Percentiles rank a stretch among this genome's conserved stretches.
These are phyloP conservation scores for Ichneumon xanthorius DNA, from an alignment of 2,888 invertebrate genomes.

Conservation along the genomic window DNA sequence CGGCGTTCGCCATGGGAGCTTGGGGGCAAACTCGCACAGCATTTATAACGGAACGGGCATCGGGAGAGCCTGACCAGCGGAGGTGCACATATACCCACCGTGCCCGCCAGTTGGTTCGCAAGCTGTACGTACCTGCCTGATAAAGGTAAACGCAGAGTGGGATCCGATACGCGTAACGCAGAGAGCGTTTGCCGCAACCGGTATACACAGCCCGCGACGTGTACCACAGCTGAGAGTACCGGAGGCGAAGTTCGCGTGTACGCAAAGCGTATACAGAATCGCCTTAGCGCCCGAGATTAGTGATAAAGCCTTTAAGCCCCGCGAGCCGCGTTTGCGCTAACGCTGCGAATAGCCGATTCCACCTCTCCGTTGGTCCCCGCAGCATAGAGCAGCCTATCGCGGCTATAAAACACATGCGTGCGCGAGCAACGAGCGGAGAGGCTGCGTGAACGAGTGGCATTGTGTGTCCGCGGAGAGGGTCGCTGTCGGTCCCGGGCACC, in stretches of 20 bases:
- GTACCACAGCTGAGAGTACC: constrained; percentile 29
- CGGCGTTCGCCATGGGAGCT: constrained; percentile 40
- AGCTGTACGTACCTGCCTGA: constrained; percentile 68
- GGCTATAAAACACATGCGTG: constrained; percentile 24
- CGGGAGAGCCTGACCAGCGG: constrained; percentile 40
- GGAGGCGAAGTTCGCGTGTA: constrained; percentile 46
- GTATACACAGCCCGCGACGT: background rate
- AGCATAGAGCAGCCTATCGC: constrained; percentile 34
- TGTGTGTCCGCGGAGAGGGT: constrained; percentile 70
- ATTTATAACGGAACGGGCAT: constrained; percentile 66
- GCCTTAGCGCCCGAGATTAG: constrained; percentile 72
- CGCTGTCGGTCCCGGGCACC: constrained; percentile 36
- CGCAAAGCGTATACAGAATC: constrained; percentile 44
- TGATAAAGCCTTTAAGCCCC: constrained; percentile 76
- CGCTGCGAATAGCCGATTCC: constrained; percentile 14
- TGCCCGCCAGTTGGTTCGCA: constrained; percentile 2
- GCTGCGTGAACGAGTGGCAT: constrained; percentile 65
- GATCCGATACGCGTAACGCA: constrained; percentile 65
- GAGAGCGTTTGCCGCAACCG: constrained; percentile 33
- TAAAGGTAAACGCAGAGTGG: constrained; percentile 74
- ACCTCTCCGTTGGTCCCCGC: background rate
- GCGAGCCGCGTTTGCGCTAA: constrained; percentile 54
- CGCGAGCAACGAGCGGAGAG: constrained; percentile 36
- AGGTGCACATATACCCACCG: constrained; percentile 8
- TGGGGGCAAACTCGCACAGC: constrained; percentile 49